These are phyloP conservation scores for Anagrus nilaparvatae DNA, from an alignment of 1,140 invertebrate genomes.

Conservation along the genomic window DNA sequence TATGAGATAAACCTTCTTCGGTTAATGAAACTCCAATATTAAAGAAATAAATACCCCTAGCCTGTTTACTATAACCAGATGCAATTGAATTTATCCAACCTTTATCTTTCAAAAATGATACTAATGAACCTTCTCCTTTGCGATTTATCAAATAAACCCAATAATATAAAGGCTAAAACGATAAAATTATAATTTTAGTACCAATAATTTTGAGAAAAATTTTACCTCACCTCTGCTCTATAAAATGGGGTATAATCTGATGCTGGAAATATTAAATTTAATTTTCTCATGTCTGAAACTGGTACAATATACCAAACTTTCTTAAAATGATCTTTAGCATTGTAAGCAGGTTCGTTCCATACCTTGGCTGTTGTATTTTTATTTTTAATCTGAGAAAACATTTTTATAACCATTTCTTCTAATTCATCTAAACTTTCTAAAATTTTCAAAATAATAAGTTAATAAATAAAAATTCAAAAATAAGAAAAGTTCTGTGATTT, in stretches of 20 bases:
- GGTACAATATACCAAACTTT: constrained; percentile 67
- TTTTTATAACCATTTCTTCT: constrained; percentile 60
- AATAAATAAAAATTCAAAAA: no score
- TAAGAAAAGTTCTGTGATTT: no score
- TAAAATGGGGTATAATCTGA: constrained; percentile 78
- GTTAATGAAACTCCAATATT: constrained; percentile 81
- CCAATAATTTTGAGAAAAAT: no score
- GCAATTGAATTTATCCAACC: constrained; percentile 87
- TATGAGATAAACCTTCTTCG: constrained; percentile 75
- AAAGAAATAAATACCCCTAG: constrained; percentile 83
- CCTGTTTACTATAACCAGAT: constrained; percentile 62
- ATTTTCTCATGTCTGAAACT: constrained; percentile 80
- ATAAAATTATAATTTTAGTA: no score
- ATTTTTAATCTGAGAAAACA: constrained; percentile 73
- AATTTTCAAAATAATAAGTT: constrained; percentile 1
- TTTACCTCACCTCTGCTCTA: constrained; percentile 73
- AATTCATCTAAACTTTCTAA: no score
- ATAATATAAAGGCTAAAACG: constrained; percentile 71
- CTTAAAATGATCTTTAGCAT: constrained; percentile 52
- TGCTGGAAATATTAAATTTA: constrained; percentile 80
- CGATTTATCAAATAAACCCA: constrained; percentile 87
- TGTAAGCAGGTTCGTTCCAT: constrained; percentile 77
- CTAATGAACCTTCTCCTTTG: constrained; percentile 85
- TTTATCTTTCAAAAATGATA: constrained; percentile 73
- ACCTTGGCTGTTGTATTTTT: constrained; percentile 57